phyloP scores from a whole-genome alignment of 2,888 invertebrate genomes.

The Limnephilus rhombicus region DNA sequence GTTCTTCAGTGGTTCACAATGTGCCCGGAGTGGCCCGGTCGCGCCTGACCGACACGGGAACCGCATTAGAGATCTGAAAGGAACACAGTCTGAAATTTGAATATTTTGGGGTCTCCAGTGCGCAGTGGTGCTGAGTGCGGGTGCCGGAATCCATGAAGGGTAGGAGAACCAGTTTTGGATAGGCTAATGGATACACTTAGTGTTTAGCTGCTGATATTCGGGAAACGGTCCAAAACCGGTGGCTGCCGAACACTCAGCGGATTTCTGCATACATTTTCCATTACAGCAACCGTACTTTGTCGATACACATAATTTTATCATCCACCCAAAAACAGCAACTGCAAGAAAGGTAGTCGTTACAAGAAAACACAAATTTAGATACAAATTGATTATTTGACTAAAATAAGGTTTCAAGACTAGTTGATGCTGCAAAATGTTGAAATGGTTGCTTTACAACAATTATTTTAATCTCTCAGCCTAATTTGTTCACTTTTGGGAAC shows the following conservation, averaged over 20 bases:
- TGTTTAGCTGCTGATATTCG: background rate
- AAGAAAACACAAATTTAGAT: too few species aligned
- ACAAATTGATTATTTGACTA: too few species aligned
- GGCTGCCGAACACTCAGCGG: background rate
- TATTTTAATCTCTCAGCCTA: too few species aligned
- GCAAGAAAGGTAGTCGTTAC: too few species aligned
- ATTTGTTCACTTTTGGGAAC: too few species aligned
- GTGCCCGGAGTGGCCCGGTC: slow-evolving; percentile 3
- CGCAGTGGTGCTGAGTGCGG: background rate
- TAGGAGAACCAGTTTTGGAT: background rate
- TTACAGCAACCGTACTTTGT: too few species aligned
- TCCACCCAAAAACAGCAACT: too few species aligned
- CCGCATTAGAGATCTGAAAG: slow-evolving; percentile 10
- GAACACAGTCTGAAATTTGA: background rate
- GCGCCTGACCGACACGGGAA: slow-evolving; percentile 3
- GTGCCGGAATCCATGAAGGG: background rate
- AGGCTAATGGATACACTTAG: background rate
- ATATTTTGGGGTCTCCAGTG: background rate
- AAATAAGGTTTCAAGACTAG: too few species aligned
- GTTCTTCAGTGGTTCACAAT: background rate
- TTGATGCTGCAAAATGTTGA: too few species aligned
- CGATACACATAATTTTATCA: too few species aligned
- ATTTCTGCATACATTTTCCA: background rate
- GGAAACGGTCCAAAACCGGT: background rate
- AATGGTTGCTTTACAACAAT: too few species aligned